Conservation (phyloP, 1,140 invertebrate species). For the Lerema accius region DNA sequence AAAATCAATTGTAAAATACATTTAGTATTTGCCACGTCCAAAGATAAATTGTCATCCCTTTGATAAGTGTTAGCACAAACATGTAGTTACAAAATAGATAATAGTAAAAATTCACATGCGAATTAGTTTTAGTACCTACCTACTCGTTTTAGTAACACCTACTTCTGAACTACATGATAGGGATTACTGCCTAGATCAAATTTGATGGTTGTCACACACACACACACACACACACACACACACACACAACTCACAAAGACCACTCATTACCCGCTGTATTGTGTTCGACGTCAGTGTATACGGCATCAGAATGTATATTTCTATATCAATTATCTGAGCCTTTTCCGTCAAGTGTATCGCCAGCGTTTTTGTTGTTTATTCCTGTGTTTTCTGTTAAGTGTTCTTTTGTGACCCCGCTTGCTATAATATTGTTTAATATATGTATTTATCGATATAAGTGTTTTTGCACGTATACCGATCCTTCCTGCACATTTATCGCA, state of each 20-base stretch:
- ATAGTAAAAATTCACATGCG: constrained; percentile 21
- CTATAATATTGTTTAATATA: constrained; percentile 58
- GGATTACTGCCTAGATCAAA: constrained; percentile 43
- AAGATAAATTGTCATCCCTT: constrained; percentile 14
- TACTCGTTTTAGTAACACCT: constrained; percentile 11
- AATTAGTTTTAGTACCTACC: constrained; percentile 7
- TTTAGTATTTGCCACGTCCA: constrained; percentile 16
- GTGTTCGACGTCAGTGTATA: constrained; percentile 64
- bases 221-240: constrained; percentile 50
- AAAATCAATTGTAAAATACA: constrained; percentile 37
- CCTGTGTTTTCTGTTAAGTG: constrained; percentile 68
- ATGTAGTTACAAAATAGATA: constrained; percentile 33
- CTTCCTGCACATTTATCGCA: constrained; percentile 74
- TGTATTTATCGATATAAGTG: constrained; percentile 71
- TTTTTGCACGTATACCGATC: constrained; percentile 78
- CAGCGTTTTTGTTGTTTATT: constrained; percentile 60
- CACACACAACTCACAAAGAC: constrained; percentile 56
- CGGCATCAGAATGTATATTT: constrained; percentile 73
- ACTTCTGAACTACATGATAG: background rate
- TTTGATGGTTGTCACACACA: constrained; percentile 30
- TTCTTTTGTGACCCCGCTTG: constrained; percentile 73
- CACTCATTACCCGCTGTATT: constrained; percentile 49
- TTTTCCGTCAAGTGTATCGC: constrained; percentile 68
- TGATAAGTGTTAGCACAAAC: constrained; percentile 37
- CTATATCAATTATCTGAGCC: constrained; percentile 54